Conservation (phyloP, 2,888 invertebrate species). For the Hemistola chrysoprasaria region DNA sequence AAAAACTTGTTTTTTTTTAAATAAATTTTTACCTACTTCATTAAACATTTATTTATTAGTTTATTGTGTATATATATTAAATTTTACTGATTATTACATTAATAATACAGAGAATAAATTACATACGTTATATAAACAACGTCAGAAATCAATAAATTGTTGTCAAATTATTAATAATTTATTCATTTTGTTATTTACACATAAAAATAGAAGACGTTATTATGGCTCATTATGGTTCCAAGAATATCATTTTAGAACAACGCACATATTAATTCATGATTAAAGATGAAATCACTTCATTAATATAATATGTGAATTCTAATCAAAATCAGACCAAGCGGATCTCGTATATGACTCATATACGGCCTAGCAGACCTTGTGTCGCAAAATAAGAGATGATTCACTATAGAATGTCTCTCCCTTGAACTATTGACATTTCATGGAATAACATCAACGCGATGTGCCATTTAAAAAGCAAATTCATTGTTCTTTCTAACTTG, state of each 20-base stretch:
- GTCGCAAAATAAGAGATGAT: constrained; percentile 41
- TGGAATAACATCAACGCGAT: constrained; percentile 20
- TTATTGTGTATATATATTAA: no score
- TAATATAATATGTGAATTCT: constrained; percentile 20
- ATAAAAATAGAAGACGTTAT: no score
- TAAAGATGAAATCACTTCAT: constrained; percentile 23
- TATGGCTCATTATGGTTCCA: no score
- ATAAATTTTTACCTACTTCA: no score
- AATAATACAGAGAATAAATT: no score
- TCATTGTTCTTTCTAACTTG: constrained; percentile 23
- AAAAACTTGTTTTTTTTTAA: no score
- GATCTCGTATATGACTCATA: constrained; percentile 54
- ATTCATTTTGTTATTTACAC: constrained; percentile 15
- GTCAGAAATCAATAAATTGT: background rate
- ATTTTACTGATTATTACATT: no score
- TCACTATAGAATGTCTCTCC: constrained; percentile 40
- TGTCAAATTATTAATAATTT: constrained; percentile 7
- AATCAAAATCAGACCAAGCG: constrained; percentile 48
- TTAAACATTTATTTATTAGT: no score
- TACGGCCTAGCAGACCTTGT: constrained; percentile 30
- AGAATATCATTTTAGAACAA: no score
- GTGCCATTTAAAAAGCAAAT: constrained; percentile 14
- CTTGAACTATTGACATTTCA: constrained; percentile 60
- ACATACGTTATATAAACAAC: no score
- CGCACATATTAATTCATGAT: constrained; percentile 8